These are phyloP conservation scores for Crypturellus tataupa DNA, from an alignment of 2,797 vertebrate species.

Conservation along the genomic window DNA sequence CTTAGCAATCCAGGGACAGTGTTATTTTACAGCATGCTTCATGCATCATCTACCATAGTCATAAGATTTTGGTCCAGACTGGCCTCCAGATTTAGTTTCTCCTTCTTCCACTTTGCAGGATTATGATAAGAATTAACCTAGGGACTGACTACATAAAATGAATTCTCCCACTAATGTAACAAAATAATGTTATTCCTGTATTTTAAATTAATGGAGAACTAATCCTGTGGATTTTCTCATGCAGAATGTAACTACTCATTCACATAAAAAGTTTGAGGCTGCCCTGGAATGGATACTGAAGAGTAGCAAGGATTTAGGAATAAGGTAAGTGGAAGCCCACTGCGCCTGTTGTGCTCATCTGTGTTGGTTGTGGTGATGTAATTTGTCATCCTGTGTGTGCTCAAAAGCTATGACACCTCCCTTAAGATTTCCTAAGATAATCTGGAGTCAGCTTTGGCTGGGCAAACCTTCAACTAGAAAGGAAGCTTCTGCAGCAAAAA, in stretches of 20 bases:
- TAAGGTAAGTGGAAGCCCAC: constrained; percentile 70
- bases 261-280: constrained; percentile 77
- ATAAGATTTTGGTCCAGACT: constrained; percentile 8
- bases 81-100: constrained; percentile 1
- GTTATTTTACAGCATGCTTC: constrained; percentile 34
- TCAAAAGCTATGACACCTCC: neutral
- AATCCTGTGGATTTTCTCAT: constrained; percentile 39
- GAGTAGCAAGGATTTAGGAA: constrained; percentile 84
- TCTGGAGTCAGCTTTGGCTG: neutral
- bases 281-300: constrained; percentile 83
- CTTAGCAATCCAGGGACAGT: neutral
- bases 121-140: neutral
- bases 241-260: constrained; percentile 79
- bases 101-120: neutral
- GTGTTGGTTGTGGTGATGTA: neutral
- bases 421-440: neutral
- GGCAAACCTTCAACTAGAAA: neutral
- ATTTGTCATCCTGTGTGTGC: neutral
- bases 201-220: constrained; percentile 24
- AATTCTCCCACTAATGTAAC: neutral
- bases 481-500: neutral
- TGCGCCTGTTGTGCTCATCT: accelerated
- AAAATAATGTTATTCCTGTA: neutral
- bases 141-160: neutral
- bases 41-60: neutral